phyloP scores from a whole-genome alignment of 2,888 invertebrate species.

The Melanargia galathea region DNA sequence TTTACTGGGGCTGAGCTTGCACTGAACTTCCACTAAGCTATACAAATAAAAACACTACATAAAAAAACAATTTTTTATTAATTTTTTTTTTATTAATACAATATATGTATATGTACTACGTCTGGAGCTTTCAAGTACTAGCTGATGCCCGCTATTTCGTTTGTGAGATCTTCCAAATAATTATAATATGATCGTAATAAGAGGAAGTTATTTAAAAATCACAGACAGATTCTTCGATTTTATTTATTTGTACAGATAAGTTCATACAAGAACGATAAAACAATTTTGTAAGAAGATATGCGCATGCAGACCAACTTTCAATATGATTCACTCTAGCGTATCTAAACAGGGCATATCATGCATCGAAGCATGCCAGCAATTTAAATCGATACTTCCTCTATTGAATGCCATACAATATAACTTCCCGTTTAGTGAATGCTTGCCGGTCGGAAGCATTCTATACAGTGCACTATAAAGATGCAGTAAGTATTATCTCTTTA shows the following conservation, averaged over 20 bases:
- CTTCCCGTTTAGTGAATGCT: constrained; percentile 29
- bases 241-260: no score
- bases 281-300: constrained; percentile 7
- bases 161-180: no score
- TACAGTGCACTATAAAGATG: constrained; percentile 40
- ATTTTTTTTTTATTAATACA: no score
- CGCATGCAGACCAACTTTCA: constrained; percentile 9
- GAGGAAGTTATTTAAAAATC: no score
- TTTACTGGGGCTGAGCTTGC: no score
- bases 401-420: constrained; percentile 31
- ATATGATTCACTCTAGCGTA: constrained; percentile 13
- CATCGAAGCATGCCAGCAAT: constrained; percentile 22
- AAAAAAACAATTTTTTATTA: no score
- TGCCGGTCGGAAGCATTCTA: constrained; percentile 31
- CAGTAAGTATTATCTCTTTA: constrained; percentile 61
- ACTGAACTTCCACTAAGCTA: no score
- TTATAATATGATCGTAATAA: not conserved
- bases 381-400: constrained; percentile 37
- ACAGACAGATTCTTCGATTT: no score
- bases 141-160: no score
- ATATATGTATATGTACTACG: no score
- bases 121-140: no score
- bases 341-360: constrained; percentile 14
- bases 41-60: no score
- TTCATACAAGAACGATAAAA: not conserved